Evolutionary conservation across 2,888 invertebrate genomes (phyloP), one percentile per base, ranked within the genome.

Genomic region (Ornithoptera alexandrae): DNA sequence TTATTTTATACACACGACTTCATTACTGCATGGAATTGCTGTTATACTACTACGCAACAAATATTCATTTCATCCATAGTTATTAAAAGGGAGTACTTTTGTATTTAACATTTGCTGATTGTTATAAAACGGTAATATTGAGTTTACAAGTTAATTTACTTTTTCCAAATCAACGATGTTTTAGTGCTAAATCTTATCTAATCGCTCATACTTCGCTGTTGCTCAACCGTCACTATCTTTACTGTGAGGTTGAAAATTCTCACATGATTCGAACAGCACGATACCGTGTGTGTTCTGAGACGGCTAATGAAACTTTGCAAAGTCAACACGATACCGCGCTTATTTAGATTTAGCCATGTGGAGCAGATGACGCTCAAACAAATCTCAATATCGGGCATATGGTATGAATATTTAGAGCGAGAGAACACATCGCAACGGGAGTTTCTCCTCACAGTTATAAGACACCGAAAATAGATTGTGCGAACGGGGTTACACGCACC

Each of bases 401-500:
- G 90, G 87, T 87, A 89, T 89, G 92, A 91, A 91, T 90, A 91
- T 91, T 90, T 89, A 90, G 90, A 92, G 83, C 87, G 85, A 79
- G 86, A 87, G 86, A 86, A 86, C 62, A 62, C 53, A 62, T 59
- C 89, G 87, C 86, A 87, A 84, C 84, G 85, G 85, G 83, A 86
- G 87, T 85, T 88, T 85, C 90, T 88, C 86, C 85, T 87, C 88
- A 87, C 90, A 85, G 88, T 86, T 89, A 88, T 89, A 91, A 90
- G 90, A 89, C 89, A 90, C 90, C 92, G 88, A 90, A 92, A 92
- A 92, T 92, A 92, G 92, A 92, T 91, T 91, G 88, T 91, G 90
- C 91, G 90, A 92, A 92, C 86, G 90, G 91, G 92, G 92, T 91
- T 92, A 92, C 89, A 87, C 92, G 88, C 92, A 92, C 92, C 92